Percentiles rank a stretch among this genome's conserved stretches.
phyloP scores from a whole-genome alignment of 2,888 invertebrate species.

The Bugulina stolonifera region DNA sequence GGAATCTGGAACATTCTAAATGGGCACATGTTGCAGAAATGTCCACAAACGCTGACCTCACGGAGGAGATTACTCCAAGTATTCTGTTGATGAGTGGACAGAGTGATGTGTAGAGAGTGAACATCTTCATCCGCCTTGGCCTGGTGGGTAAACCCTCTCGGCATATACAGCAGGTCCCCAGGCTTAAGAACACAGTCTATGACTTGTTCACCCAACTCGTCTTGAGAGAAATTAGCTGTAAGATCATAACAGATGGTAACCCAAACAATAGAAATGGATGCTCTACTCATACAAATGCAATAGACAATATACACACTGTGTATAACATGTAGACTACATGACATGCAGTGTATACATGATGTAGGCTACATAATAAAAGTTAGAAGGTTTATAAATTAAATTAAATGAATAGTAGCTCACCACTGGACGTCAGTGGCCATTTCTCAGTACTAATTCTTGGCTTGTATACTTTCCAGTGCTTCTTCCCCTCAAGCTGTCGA shows the following conservation, averaged over 20 bases:
- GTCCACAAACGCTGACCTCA: too few relatives aligned
- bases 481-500: slow-evolving; percentile 78
- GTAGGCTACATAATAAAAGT: slow-evolving; percentile 14
- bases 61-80: slow-evolving; percentile 84
- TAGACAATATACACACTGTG: slow-evolving; percentile 27
- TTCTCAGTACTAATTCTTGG: slow-evolving; percentile 56
- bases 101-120: slow-evolving; percentile 88
- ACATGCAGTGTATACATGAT: slow-evolving; percentile 3
- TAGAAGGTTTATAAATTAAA: background rate
- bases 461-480: slow-evolving; percentile 84
- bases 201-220: slow-evolving; percentile 70
- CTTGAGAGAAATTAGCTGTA: slow-evolving; percentile 53
- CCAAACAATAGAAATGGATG: background rate
- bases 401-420: slow-evolving; percentile 6
- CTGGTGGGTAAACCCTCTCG: slow-evolving; percentile 61
- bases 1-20: too few relatives aligned
- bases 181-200: slow-evolving; percentile 72
- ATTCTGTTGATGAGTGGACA: slow-evolving; percentile 85
- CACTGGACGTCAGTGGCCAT: slow-evolving; percentile 25
- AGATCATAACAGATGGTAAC: slow-evolving; percentile 7
- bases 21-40: too few relatives aligned
- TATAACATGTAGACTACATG: background rate
- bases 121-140: slow-evolving; percentile 69
- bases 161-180: slow-evolving; percentile 89
- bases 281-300: background rate